These are phyloP conservation scores for Tetrax tetrax DNA, from an alignment of 2,113 vertebrate species.

Conservation along the genomic window DNA sequence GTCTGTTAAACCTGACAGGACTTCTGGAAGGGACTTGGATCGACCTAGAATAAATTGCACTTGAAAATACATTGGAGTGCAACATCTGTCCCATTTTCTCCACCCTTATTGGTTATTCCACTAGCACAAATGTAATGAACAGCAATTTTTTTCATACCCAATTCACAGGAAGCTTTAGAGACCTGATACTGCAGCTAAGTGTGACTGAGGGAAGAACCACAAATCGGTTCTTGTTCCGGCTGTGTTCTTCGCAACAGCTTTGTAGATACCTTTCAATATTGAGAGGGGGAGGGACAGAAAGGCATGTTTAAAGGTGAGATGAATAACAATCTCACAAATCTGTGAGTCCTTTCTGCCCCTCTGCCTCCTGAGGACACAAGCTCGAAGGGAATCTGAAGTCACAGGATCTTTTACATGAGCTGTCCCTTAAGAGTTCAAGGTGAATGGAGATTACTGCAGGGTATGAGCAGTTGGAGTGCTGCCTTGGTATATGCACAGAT, in stretches of 20 bases:
- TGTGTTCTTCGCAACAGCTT: not conserved
- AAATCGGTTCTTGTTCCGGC: not conserved
- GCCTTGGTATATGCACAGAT: not conserved
- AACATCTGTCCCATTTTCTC: not conserved
- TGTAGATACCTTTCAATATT: not conserved
- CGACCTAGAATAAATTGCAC: not conserved
- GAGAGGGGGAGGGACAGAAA: not conserved
- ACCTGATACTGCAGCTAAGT: not conserved
- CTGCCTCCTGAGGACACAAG: not conserved
- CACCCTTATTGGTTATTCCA: not conserved
- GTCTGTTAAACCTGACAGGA: not conserved
- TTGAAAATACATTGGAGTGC: not conserved
- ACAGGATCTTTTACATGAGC: not conserved
- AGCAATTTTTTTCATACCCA: not conserved
- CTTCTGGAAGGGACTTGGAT: not conserved
- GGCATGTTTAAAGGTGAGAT: not conserved
- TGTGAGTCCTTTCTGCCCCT: not conserved
- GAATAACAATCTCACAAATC: not conserved
- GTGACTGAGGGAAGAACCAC: not conserved
- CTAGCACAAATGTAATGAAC: not conserved
- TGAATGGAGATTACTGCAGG: not conserved
- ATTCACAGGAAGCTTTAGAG: not conserved
- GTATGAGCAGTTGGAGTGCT: not conserved
- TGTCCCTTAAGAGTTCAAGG: not conserved
- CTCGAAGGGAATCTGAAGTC: not conserved